Base-by-base conservation (phyloP, 2,113 vertebrate genomes). In the Pongo pygmaeus region DNA sequence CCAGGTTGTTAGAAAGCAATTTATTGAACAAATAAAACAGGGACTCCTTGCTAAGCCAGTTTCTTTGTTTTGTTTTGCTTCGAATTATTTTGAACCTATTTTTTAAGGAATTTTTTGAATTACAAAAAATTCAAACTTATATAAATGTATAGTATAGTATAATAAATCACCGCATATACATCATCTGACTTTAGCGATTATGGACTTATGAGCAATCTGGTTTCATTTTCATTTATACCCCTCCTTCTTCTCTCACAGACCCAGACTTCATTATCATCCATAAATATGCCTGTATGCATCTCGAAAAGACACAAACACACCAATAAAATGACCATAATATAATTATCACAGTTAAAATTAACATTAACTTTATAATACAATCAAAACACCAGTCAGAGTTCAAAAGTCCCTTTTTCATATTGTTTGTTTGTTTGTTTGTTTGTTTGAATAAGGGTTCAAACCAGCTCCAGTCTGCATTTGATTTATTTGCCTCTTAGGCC, bases 61-160 rank as follows among this genome's bases (percentile, higher is more conserved):
- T 92, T n/a, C 84, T 84, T 94, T 91, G 35, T 85, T 93, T 79
- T 79, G 32, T 78, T 79, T 92, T 67, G 1, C 32, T 85, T 93
- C 59, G 1, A 81, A 94, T 61, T 69, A 38, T 69, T 93, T 91
- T 87, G 14, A 81, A 96, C 70, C 3, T 5, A 57, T 46, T 96
- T 83, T 83, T 52, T 50, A 59, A 78, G 43, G 43, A 43, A 43
- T 43, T 43, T 43, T 43, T 43, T 43, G 43, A 43, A n/a, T 72
- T n/a, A 50, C 18, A 80, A 69, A 61, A 80, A 30, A 25, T 48
- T 92, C 9, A 52, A 88, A 59, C 17, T 6, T 7, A 5, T 11
- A 9, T 35, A 55, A 52, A 57, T 38, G 11, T 67, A 69, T 32
- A 77, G 27, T 59, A 16, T n/a, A 70, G 27, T 74, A 20, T 78